Conservation (phyloP, 2,888 invertebrate species). For the Melanotus villosus region DNA sequence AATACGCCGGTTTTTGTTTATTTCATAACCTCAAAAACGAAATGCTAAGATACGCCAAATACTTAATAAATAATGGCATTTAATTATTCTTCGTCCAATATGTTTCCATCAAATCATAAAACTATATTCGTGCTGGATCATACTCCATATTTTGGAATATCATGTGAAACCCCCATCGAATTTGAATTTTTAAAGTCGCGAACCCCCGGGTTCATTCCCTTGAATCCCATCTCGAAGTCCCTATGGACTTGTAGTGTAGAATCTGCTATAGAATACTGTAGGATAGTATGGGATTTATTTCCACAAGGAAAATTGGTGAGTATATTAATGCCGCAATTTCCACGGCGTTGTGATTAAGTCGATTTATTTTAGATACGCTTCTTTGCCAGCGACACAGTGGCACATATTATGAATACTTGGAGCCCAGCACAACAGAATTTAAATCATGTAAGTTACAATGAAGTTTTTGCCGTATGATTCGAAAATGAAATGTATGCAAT, state of each 20-base stretch:
- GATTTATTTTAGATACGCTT: constrained; percentile 79
- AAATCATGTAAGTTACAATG: constrained; percentile 78
- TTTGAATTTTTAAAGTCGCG: constrained; percentile 84
- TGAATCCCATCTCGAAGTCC: constrained; percentile 91
- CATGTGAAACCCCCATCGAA: constrained; percentile 86
- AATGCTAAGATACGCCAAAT: too few species aligned
- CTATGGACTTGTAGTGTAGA: constrained; percentile 98
- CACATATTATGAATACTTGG: constrained; percentile 91
- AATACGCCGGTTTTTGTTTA: too few species aligned
- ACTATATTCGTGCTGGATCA: constrained; percentile 97
- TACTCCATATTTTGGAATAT: constrained; percentile 91
- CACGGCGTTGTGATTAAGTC: not conserved
- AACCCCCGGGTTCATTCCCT: constrained; percentile 79
- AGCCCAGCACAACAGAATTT: constrained; percentile 86
- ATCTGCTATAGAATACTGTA: constrained; percentile 94
- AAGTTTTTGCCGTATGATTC: not conserved
- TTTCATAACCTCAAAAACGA: constrained; percentile 23
- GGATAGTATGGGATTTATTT: constrained; percentile 98
- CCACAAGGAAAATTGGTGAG: constrained; percentile 88
- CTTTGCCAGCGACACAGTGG: constrained; percentile 89
- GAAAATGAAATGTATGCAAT: constrained; percentile 17
- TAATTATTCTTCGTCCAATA: constrained; percentile 58
- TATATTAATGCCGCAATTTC: constrained; percentile 14
- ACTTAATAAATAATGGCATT: constrained; percentile 46
- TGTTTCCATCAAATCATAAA: constrained; percentile 90